Evolutionary conservation across 2,113 vertebrate species (phyloP), one percentile per base, ranked within the genome.

Genomic region (Ornithorhynchus anatinus): DNA sequence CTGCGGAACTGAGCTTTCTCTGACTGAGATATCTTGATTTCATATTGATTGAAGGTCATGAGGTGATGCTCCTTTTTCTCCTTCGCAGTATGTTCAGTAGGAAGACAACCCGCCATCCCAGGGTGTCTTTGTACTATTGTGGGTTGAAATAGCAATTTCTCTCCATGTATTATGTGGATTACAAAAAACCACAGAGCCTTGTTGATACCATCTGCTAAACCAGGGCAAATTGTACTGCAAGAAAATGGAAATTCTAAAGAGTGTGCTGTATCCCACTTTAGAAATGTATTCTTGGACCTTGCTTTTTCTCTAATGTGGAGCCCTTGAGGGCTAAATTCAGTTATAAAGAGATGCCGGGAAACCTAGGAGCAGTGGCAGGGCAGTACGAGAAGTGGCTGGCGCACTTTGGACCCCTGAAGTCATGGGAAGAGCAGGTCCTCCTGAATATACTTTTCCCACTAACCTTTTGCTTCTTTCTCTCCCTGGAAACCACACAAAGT

Each of bases 181-280:
- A 37, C 10, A 25, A 48, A 64, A 17, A 20, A 3, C 20, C 2
- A n/a, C 35, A 0, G 13, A 59, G 59, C 29, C 27, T 29, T 5
- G 12, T 23, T 38, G 42, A 11, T 38, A 2, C 37, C 2, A 0
- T 50, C 65, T 51, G 54, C 60, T 57, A 13, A 47, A 31, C 47
- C 53, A 2, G 0, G 0, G 2, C 2, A 0, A 0, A 0, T 16
- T 52, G 16, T 59, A 31, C 47, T 10, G 4, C 40, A 19, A 5
- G 16, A 48, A 16, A 19, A n/a, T 1, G 50, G 20, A 23, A 1
- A 5, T 2, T 39, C 3, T 0, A 61, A 13, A 0, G 0, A 23
- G 13, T 7, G 1, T 61, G 45, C 20, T 15, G 25, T 36, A 58
- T 15, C 33, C 13, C 25, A 19, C 27, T 59, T 16, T 40, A n/a